A percentile compares a stretch with the other conserved stretches of the same genome.
Evolutionary conservation across 2,888 invertebrate species (phyloP).

Genomic region (Peribatodes rhomboidaria): DNA sequence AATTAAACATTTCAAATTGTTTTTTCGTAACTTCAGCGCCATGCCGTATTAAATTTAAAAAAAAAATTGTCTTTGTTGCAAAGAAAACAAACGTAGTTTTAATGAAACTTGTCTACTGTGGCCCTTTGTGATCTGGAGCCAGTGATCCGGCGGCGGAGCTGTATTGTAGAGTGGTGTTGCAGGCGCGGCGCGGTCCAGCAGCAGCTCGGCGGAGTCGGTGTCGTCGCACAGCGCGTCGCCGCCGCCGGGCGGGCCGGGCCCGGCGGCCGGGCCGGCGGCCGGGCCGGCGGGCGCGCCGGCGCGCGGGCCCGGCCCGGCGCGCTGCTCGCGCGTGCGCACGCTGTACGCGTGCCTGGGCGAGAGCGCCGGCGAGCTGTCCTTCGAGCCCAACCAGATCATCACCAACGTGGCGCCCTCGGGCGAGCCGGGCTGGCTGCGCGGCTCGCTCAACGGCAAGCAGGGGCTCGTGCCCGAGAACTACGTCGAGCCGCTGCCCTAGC

Average conservation of each 20-base stretch:
- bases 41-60: too few relatives aligned
- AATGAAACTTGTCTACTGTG: too few relatives aligned
- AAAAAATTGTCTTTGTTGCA: too few relatives aligned
- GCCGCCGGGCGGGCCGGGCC: conserved; percentile 50
- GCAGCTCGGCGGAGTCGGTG: conserved; percentile 95
- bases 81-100: too few relatives aligned
- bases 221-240: conserved; percentile 85
- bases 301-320: too few relatives aligned
- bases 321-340: conserved; percentile 93
- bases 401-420: conserved; percentile 97
- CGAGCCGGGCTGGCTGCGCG: conserved; percentile 99
- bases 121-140: too few relatives aligned
- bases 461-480: conserved; percentile 99
- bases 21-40: too few relatives aligned
- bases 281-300: too few relatives aligned
- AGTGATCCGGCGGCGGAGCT: too few relatives aligned
- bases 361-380: conserved; percentile 98
- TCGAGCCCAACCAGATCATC: conserved; percentile 99
- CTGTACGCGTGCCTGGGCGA: conserved; percentile 98
- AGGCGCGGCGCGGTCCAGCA: conserved; percentile 67
- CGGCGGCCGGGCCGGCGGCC: conserved; percentile 15
- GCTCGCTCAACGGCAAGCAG: conserved; percentile 95
- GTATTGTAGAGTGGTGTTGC: neutral
- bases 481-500: conserved; percentile 94
- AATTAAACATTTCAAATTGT: too few relatives aligned